A percentile compares a stretch with the other conserved stretches of the same genome.
phyloP scores from a whole-genome alignment of 2,888 invertebrate genomes.

The Chydorus sphaericus region DNA sequence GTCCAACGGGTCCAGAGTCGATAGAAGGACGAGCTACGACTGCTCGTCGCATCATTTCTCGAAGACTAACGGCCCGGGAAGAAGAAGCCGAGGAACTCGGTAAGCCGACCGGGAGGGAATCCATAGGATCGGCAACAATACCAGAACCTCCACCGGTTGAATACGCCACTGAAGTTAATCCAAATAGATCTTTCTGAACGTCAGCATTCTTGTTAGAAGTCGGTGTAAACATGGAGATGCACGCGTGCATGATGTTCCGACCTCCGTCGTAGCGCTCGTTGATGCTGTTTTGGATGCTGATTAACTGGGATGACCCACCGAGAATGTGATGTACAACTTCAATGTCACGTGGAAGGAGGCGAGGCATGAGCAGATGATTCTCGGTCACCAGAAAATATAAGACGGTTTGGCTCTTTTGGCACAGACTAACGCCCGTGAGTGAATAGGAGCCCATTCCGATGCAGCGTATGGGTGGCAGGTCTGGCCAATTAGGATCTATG shows the following conservation, averaged over 20 bases:
- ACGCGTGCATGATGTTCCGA: slow-evolving; percentile 88
- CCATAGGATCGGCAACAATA: slow-evolving; percentile 13
- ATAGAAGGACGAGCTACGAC: slow-evolving; percentile 25
- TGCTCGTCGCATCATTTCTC: slow-evolving; percentile 51
- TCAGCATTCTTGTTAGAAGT: slow-evolving; percentile 82
- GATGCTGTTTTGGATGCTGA: slow-evolving; percentile 40
- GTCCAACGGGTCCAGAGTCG: slow-evolving; percentile 11
- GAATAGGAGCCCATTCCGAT: slow-evolving; percentile 66
- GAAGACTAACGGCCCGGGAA: slow-evolving; percentile 38
- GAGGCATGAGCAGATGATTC: slow-evolving; percentile 68
- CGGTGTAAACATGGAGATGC: slow-evolving; percentile 86
- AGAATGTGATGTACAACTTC: slow-evolving; percentile 72
- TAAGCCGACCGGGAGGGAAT: slow-evolving; percentile 23
- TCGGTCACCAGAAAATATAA: slow-evolving; percentile 72
- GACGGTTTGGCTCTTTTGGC: slow-evolving; percentile 54
- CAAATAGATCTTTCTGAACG: slow-evolving; percentile 28
- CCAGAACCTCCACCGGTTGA: slow-evolving; percentile 11
- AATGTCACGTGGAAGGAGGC: slow-evolving; percentile 79
- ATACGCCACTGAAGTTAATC: not conserved
- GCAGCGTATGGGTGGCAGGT: slow-evolving; percentile 73
- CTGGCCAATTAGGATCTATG: slow-evolving; percentile 82
- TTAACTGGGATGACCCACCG: slow-evolving; percentile 43
- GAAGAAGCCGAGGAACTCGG: no score
- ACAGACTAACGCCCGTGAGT: slow-evolving; percentile 34
- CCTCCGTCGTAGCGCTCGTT: slow-evolving; percentile 90